Evolutionary conservation across 2,113 vertebrate genomes (phyloP), one percentile per base, ranked within the genome.

Genomic region (Salvator merianae): DNA sequence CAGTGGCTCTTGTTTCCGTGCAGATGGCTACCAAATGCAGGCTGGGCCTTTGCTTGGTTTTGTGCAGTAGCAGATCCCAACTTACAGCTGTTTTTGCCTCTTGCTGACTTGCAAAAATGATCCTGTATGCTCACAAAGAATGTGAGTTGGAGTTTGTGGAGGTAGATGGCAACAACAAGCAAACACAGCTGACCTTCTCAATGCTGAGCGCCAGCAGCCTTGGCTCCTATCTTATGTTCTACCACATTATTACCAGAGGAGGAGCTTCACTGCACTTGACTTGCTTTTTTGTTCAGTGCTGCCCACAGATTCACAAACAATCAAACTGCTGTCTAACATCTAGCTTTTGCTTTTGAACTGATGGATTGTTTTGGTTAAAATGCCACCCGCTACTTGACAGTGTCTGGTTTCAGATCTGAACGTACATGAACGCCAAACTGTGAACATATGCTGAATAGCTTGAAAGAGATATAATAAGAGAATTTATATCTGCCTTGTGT

Each of bases 231-330:
- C 66, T 34, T 4, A 43, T 28, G 50, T 78, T 78, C 75, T 84
- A 70, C 66, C 66, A 62, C 36, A 70, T 77, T 84, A 40, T 78
- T 50, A 69, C 6, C 68, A 65, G 68, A 71, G 38, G 53, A 73
- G 5, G 80, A 59, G 36, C 70, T 63, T 14, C 73, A 12, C 28
- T 53, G 53, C 40, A 68, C 14, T 50, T 72, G 10, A 62, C 55
- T 26, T 71, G 34, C 75, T 72, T 84, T 78, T 71, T 71, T 62
- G 55, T 59, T 16, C 30, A 63, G 36, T 2, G 36, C 53, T 72
- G 76, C 83, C 83, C 76, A 79, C 76, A 79, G 72, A 77, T 9
- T 14, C 38, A 22, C 59, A 30, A 85, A 84, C 76, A 72, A 79
- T 73, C 77, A 79, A 47, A 26, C 5, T 63, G 38, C 50, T 85